phyloP scores from a whole-genome alignment of 37 sponge, comb jelly and placozoan genomes.

The Aphrocallistes beatrix region DNA sequence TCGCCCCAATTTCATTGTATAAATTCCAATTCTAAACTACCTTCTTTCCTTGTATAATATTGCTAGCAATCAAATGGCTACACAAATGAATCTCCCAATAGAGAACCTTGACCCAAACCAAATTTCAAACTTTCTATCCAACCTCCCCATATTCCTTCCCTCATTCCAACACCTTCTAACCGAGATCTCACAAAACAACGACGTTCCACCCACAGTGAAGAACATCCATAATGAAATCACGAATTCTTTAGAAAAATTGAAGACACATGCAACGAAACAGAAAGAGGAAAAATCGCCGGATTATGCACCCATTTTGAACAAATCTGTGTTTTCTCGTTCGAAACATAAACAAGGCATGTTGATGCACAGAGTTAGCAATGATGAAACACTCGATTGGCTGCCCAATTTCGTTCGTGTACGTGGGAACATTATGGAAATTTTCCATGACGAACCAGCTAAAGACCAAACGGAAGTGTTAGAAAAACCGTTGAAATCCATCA shows the following conservation, averaged over 20 bases:
- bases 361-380: not conserved
- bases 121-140: not conserved
- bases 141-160: not conserved
- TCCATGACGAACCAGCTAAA: not conserved
- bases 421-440: constrained; percentile 1
- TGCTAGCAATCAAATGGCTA: constrained; percentile 8
- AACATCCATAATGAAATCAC: not conserved
- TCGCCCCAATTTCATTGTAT: no score
- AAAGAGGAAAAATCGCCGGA: not conserved
- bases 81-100: not conserved
- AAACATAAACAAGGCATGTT: not conserved
- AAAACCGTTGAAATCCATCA: not conserved
- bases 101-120: not conserved
- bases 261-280: not conserved
- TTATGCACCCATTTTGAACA: not conserved
- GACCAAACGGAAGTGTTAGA: not conserved
- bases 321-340: not conserved
- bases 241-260: not conserved
- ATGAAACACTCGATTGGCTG: not conserved
- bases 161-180: not conserved
- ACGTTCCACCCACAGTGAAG: not conserved
- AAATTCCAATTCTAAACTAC: no score
- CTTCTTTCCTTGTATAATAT: no score
- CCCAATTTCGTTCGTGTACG: not conserved
- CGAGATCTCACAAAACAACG: not conserved